phyloP scores from a whole-genome alignment of 2,797 vertebrate species.

The Pachyuromys duprasi region DNA sequence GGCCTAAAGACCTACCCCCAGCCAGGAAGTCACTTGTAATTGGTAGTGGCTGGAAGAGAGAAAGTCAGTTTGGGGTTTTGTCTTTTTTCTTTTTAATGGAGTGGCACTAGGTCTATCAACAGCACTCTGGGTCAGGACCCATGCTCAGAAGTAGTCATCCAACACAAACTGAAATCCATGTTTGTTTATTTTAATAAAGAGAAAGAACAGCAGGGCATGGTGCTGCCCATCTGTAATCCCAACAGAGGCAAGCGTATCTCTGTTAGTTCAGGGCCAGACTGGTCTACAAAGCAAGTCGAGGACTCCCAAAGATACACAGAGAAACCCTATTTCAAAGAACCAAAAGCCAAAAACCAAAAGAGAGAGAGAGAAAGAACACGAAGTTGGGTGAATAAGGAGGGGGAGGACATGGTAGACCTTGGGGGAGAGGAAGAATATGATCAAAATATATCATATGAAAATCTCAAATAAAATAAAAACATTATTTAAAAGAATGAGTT shows the following conservation, averaged over 20 bases:
- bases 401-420: no score
- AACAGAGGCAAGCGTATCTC: no score
- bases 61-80: no score
- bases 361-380: not conserved
- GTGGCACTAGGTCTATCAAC: not conserved
- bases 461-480: not conserved
- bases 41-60: not conserved
- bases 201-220: not conserved
- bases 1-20: not conserved
- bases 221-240: no score
- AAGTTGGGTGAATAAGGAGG: no score
- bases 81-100: no score
- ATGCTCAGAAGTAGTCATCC: not conserved
- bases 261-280: no score
- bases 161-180: not conserved
- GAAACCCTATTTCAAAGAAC: no score
- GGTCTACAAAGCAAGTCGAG: no score
- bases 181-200: not conserved
- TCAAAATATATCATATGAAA: not conserved
- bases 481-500: not conserved
- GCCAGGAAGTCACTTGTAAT: not conserved
- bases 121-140: not conserved
- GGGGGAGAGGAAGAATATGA: no score
- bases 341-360: no score
- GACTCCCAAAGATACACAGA: no score